These are phyloP conservation scores for Apis laboriosa DNA, from an alignment of 1,140 invertebrate species.

Conservation along the genomic window DNA sequence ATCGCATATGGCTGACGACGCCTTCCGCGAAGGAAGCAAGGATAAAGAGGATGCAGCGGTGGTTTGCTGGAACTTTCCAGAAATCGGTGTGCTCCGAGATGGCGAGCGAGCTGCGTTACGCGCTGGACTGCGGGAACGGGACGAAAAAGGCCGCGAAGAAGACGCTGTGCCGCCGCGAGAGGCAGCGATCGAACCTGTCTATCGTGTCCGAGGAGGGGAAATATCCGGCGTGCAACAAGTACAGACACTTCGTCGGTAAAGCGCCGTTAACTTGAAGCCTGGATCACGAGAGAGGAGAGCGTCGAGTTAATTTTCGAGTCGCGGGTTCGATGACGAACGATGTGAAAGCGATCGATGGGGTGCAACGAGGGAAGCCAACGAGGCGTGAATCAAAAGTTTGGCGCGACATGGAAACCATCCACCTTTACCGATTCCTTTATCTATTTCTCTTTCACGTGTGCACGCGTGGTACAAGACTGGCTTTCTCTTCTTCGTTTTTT, in stretches of 20 bases:
- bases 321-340: not conserved
- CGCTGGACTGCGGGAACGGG: conserved; percentile 82
- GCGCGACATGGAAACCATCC: conserved; percentile 9
- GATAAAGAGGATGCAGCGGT: conserved; percentile 37
- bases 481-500: too few species aligned
- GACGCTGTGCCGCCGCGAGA: conserved; percentile 56
- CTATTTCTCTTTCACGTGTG: not conserved
- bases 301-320: not conserved
- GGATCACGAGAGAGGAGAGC: not conserved
- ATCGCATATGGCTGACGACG: conserved; percentile 30
- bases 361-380: not conserved
- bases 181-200: conserved; percentile 67
- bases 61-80: conserved; percentile 75
- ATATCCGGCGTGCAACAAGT: conserved; percentile 67
- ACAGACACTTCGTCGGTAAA: conserved; percentile 71
- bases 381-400: not conserved
- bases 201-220: conserved; percentile 68
- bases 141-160: conserved; percentile 63
- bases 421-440: not conserved
- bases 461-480: not conserved
- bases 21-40: not conserved
- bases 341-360: not conserved
- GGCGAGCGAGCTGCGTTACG: conserved; percentile 86
- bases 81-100: conserved; percentile 86
- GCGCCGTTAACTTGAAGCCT: conserved; percentile 66